Evolutionary conservation across 2,888 invertebrate genomes (phyloP), one percentile per base, ranked within the genome.

Genomic region (Cynaeus angustus): DNA sequence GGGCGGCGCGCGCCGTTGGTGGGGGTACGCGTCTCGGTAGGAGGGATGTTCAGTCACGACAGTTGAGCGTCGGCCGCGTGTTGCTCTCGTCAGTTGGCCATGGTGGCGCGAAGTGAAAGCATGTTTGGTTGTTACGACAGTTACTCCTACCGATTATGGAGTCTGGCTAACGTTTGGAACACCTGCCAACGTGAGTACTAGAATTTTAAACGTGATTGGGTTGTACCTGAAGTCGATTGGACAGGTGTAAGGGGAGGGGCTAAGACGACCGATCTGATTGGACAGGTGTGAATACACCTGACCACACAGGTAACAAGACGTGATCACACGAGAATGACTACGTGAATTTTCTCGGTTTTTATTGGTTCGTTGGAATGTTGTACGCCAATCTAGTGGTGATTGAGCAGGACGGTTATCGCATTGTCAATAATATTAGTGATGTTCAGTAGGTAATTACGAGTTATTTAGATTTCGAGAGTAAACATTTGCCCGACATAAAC

Each of bases 41-140:
- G 75, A 76, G 77, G 74, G 72, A 73, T 72, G 74, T 33, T 46
- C 21, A 38, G 45, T 30, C 71, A 70, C 68, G 73, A 75, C 74
- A 77, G 74, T 72, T 73, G 77, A 74, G 80, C 78, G 80, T 78
- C 79, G 74, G 75, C 75, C 77, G 75, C 76, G 78, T 77, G 75
- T 70, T 48, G 67, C 61, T 65, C 66, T 66, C 37, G 69, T 67
- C 48, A 91, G 91, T 91, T 89, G 89, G 92, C 91, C 90, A 92
- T 92, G 92, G 92, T 92, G 89, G 91, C 91, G 90, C 91, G 90
- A 87, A 89, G 90, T 89, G 91, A 88, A 88, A 91, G 89, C 88
- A 92, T 91, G 91, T 91, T 90, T 88, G 90, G 90, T 85, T 90
- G 90, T 87, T 90, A 90, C 88, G 91, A 91, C 87, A 91, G 91